Conservation (phyloP, 2,888 invertebrate genomes). For the Galerucella calmariensis region DNA sequence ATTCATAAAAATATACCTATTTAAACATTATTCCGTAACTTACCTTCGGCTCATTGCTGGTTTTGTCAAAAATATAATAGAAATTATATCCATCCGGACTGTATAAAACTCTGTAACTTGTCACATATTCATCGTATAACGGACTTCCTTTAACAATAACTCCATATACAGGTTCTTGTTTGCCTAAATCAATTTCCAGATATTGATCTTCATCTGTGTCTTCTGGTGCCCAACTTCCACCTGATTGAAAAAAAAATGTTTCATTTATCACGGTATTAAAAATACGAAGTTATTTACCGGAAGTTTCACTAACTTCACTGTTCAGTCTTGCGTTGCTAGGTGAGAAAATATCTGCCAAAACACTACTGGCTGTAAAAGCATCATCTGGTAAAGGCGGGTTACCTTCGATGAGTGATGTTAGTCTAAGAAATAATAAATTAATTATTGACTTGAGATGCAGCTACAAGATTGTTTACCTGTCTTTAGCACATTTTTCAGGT, state of each 20-base stretch:
- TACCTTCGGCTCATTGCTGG: conserved; percentile 67
- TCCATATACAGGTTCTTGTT: conserved; percentile 78
- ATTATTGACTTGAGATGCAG: background rate
- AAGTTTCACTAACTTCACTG: conserved; percentile 46
- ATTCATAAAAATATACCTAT: background rate
- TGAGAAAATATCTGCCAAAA: conserved; percentile 65
- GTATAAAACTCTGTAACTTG: conserved; percentile 79
- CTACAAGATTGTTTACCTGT: conserved; percentile 57
- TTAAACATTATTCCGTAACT: background rate
- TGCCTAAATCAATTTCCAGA: conserved; percentile 72
- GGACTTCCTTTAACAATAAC: conserved; percentile 79
- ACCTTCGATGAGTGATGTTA: conserved; percentile 66
- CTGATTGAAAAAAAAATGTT: conserved; percentile 51
- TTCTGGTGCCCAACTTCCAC: conserved; percentile 78
- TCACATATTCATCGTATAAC: conserved; percentile 77
- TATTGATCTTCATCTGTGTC: conserved; percentile 73
- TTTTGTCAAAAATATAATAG: conserved; percentile 68
- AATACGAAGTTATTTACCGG: conserved; percentile 38
- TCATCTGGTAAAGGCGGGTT: conserved; percentile 66
- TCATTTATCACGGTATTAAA: background rate
- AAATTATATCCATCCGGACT: conserved; percentile 69
- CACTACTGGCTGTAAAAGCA: conserved; percentile 72
- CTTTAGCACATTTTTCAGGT: conserved; percentile 64
- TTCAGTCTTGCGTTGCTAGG: conserved; percentile 69
- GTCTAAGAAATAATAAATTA: conserved; percentile 54